phyloP scores from a whole-genome alignment of 2,113 vertebrate species.

The Plectropomus leopardus region DNA sequence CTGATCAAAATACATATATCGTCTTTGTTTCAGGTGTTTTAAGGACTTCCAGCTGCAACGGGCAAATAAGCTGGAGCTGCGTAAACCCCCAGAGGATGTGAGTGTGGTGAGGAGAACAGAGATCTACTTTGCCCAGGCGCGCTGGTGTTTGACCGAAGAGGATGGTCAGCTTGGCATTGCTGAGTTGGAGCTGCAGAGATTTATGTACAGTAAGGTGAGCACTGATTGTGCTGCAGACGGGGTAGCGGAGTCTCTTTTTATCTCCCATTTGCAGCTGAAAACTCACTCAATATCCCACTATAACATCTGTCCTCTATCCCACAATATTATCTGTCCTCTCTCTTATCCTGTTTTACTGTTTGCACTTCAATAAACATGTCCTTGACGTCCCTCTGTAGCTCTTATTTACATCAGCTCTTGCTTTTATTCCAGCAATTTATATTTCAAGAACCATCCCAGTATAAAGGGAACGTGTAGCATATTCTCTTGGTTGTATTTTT shows the following conservation, averaged over 20 bases:
- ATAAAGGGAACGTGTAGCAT: not conserved
- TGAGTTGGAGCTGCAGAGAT: slow-evolving; percentile 96
- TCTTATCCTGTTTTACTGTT: not conserved
- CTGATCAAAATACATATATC: not conserved
- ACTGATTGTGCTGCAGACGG: not conserved
- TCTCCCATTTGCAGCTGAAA: not conserved
- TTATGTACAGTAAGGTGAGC: slow-evolving; percentile 98
- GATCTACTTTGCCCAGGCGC: slow-evolving; percentile 97
- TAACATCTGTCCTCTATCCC: too few species aligned
- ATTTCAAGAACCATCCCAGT: not conserved
- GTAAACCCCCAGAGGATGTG: slow-evolving; percentile 95
- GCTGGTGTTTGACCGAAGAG: slow-evolving; percentile 97
- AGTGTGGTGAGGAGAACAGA: slow-evolving; percentile 95
- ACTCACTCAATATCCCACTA: not conserved
- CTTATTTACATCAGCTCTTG: not conserved
- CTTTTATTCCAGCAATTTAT: not conserved
- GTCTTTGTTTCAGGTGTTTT: slow-evolving; percentile 89
- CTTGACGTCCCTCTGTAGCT: not conserved
- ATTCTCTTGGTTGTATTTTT: not conserved
- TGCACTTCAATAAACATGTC: not conserved
- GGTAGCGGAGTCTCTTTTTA: not conserved
- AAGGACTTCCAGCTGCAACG: slow-evolving; percentile 98
- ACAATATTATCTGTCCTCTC: not conserved
- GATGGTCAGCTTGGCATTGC: slow-evolving; percentile 98
- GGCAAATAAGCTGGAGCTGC: slow-evolving; percentile 96